A percentile compares a stretch with the other conserved stretches of the same genome.
Conservation (phyloP, 2,113 vertebrate genomes). For the Antigone vipio region DNA sequence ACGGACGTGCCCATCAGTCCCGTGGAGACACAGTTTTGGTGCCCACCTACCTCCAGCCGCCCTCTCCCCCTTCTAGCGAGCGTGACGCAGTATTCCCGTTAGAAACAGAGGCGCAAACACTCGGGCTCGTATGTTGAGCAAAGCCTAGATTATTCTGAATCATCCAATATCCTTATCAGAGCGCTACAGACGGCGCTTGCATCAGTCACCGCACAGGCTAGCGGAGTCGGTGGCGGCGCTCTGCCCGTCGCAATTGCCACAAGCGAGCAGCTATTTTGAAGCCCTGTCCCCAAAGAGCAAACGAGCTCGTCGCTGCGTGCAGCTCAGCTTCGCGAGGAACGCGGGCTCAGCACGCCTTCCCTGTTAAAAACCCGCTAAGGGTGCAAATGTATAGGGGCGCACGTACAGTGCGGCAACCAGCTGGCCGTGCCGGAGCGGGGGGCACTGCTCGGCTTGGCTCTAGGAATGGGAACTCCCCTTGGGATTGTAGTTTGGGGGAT, state of each 20-base stretch:
- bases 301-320: not conserved
- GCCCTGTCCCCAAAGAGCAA: slow-evolving; percentile 26
- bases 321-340: not conserved
- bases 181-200: not conserved
- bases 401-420: accelerated
- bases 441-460: not conserved
- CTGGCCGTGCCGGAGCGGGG: not conserved
- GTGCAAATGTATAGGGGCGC: accelerated
- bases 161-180: slow-evolving; percentile 57
- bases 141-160: slow-evolving; percentile 43
- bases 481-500: not conserved
- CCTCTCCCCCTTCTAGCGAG: not conserved
- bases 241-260: slow-evolving; percentile 11
- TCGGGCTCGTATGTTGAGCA: not conserved
- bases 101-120: not conserved
- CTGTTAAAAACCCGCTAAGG: not conserved
- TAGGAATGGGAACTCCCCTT: not conserved
- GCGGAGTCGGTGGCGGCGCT: not conserved
- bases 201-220: slow-evolving; percentile 19
- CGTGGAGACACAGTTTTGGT: not conserved
- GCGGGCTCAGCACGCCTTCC: not conserved
- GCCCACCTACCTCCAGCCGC: not conserved
- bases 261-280: slow-evolving; percentile 38
- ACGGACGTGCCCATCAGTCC: not conserved
- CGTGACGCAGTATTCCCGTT: not conserved